These are phyloP conservation scores for Cephus pygmeus DNA, from an alignment of 2,888 invertebrate genomes.

Conservation along the genomic window DNA sequence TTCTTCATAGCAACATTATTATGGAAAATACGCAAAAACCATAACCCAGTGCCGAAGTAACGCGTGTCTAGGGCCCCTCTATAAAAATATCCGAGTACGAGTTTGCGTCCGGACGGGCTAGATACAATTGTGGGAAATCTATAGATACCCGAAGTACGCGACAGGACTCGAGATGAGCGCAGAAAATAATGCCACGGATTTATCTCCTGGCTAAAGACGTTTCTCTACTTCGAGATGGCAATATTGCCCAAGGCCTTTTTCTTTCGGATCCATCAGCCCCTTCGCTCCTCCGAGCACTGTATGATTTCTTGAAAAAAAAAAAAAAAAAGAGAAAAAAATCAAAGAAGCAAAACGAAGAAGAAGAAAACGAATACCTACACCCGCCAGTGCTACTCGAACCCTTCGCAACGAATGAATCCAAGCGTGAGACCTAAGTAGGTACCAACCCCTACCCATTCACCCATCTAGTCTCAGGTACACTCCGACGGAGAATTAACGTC, in stretches of 20 bases:
- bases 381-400: not conserved
- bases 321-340: not conserved
- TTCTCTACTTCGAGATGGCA: not conserved
- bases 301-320: not conserved
- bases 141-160: not conserved
- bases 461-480: not conserved
- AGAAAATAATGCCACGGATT: not conserved
- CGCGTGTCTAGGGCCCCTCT: not conserved
- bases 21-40: slow-evolving; percentile 6
- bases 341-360: not conserved
- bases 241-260: not conserved
- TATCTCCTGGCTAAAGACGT: not conserved
- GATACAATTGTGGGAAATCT: not conserved
- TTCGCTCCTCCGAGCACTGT: not conserved
- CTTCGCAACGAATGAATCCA: not conserved
- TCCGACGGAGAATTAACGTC: not conserved
- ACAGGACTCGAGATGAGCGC: not conserved
- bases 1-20: slow-evolving; percentile 13
- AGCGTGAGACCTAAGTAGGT: not conserved
- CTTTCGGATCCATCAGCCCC: not conserved
- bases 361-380: not conserved
- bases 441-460: not conserved
- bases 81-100: not conserved
- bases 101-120: not conserved
- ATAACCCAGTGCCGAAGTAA: not conserved